Evolutionary conservation across 2,797 vertebrate genomes (phyloP), one percentile per base, ranked within the genome.

Genomic region (Sebastes vulpes): DNA sequence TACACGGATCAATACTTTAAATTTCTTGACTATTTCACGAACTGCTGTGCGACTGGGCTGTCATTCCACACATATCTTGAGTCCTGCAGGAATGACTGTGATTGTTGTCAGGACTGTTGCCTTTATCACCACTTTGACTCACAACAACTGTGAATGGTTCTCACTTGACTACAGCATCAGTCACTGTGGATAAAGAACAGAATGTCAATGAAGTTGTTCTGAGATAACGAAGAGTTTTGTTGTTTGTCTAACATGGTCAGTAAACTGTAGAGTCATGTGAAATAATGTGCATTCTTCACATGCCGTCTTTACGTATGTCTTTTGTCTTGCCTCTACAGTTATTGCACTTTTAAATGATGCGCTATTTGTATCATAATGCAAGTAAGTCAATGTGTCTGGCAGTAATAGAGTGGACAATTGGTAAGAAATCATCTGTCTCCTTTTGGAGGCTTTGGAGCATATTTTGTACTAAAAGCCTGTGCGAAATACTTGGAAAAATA

Each of bases 401-500:
- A 83, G 54, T 53, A 35, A 54, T 5, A 77, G 31, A 75, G 54
- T 82, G 66, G 64, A 83, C 65, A 71, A 61, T 70, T 57, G 64
- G 58, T 57, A 78, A 81, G 84, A 89, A 84, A 90, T 90, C 69
- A 68, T 70, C 50, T 48, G 72, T 75, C 85, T 80, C 46, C 79
- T 69, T 81, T 74, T 76, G 63, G 35, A 90, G 73, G 67, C 78
- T 66, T 82, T 86, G 68, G 75, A 84, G 80, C 79, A 84, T 70
- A 81, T 85, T 91, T 92, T 85, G 63, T 68, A 76, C 77, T 72
- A 72, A 88, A 86, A 72, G 83, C 66, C 88, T 91, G 79, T 63
- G 82, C 84, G 78, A 93, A 94, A 93, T 90, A 88, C 87, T 90
- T 91, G 90, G 90, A 93, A 94, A 96, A 95, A 95, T 92, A 89